Evolutionary conservation across 2,113 vertebrate species (phyloP), one percentile per base, ranked within the genome.

Genomic region (Aplodontia rufa): DNA sequence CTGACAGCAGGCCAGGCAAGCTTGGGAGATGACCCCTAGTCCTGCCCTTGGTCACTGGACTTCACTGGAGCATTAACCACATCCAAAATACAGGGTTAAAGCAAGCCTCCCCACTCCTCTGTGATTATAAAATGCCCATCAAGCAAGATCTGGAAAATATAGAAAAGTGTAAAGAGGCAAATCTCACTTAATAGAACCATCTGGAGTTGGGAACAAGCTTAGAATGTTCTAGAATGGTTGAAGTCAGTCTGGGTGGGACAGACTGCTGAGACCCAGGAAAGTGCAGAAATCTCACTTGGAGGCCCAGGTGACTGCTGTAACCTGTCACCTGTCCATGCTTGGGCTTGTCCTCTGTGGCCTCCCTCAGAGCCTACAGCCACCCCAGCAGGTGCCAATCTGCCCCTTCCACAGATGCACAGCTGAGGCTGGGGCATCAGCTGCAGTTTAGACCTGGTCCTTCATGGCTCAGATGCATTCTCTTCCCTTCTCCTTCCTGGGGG

Each of bases 291-390:
- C 53, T 84, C 30, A 0, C 19, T 5, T 37, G 17, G 40, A 66
- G 13, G 35, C 32, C n/a, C n/a, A n/a, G n/a, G n/a, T n/a, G n/a
- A n/a, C n/a, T n/a, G n/a, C n/a, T n/a, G n/a, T n/a, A n/a, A n/a
- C n/a, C n/a, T n/a, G n/a, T 86, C 13, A 4, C 17, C 7, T 6
- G 49, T 32, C 20, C n/a, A 6, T 0, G 0, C 17, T 6, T 0
- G 11, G 24, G 26, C 1, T 0, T 6, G 4, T 49, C 72, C 2
- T 17, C 37, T 26, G 30, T 0, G 3, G 1, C 17, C 72, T 26
- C 4, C 0, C 24, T 14, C 5, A 6, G 64, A 66, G 53, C 45
- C 35, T 17, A 3, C 0, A 8, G 58, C 6, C 37, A 37, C 49
- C 94, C 58, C 0, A 0, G 24, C 40, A 51, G 69, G 76, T 26